Evolutionary conservation across 2,113 vertebrate genomes (phyloP).

Genomic region (Loxodonta africana): DNA sequence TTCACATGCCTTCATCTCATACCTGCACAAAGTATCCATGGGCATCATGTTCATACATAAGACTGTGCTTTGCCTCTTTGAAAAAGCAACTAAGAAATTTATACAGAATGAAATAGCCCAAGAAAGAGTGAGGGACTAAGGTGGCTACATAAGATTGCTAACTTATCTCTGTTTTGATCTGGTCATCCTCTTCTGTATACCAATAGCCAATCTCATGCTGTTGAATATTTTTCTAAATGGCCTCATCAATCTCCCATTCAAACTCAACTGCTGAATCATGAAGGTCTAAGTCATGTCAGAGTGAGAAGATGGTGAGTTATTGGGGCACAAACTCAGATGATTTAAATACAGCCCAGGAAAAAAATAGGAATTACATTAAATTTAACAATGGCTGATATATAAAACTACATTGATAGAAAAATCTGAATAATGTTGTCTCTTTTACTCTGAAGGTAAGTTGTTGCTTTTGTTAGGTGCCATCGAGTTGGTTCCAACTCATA

Average conservation of each 20-base stretch:
- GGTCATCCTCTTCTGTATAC: background rate
- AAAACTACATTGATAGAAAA: background rate
- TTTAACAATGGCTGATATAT: background rate
- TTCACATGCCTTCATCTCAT: background rate
- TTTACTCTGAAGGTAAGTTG: background rate
- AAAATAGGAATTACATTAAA: background rate
- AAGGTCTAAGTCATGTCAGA: background rate
- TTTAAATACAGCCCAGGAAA: background rate
- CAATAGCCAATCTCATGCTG: background rate
- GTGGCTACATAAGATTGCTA: background rate
- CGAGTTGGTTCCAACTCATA: no score
- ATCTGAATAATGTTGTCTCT: background rate
- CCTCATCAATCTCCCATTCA: background rate
- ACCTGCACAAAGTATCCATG: background rate
- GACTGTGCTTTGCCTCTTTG: background rate
- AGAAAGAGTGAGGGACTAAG: background rate
- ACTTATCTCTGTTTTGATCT: background rate
- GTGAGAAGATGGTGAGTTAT: background rate
- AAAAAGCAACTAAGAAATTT: background rate
- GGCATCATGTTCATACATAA: background rate
- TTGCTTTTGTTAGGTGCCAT: no score
- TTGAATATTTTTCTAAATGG: background rate
- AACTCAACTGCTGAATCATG: background rate
- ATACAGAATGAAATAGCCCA: background rate
- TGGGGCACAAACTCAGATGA: background rate